Evolutionary conservation across 2,113 vertebrate genomes (phyloP).

Genomic region (Pachycephala philippinensis): DNA sequence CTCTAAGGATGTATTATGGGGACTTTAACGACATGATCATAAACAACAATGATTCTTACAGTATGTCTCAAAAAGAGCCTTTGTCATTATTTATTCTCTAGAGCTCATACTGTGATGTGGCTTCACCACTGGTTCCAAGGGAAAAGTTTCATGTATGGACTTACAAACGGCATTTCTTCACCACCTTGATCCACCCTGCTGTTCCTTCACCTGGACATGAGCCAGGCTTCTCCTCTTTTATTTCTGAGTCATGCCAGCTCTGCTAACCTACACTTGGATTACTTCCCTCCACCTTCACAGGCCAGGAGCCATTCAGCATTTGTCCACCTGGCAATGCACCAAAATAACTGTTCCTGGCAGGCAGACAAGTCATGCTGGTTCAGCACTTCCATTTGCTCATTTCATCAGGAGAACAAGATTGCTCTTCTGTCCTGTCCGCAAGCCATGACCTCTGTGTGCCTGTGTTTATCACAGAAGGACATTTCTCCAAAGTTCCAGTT

Average conservation of each 20-base stretch:
- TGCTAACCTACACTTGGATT: not conserved
- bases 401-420: not conserved
- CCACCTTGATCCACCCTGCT: not conserved
- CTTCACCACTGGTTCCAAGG: not conserved
- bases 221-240: not conserved
- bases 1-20: not conserved
- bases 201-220: not conserved
- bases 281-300: not conserved
- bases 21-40: not conserved
- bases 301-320: not conserved
- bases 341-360: conserved; percentile 8
- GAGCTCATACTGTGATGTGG: not conserved
- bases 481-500: not conserved
- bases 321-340: not conserved
- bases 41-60: not conserved
- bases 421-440: not conserved
- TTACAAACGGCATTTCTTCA: not conserved
- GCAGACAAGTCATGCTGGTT: not conserved
- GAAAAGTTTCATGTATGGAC: not conserved
- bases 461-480: not conserved
- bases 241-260: not conserved
- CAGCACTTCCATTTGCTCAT: conserved; percentile 17
- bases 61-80: not conserved
- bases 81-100: not conserved
- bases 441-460: not conserved